Evolutionary conservation across 2,888 invertebrate species (phyloP), one percentile per base, ranked within the genome.

Genomic region (Nemotelus pantherinus): DNA sequence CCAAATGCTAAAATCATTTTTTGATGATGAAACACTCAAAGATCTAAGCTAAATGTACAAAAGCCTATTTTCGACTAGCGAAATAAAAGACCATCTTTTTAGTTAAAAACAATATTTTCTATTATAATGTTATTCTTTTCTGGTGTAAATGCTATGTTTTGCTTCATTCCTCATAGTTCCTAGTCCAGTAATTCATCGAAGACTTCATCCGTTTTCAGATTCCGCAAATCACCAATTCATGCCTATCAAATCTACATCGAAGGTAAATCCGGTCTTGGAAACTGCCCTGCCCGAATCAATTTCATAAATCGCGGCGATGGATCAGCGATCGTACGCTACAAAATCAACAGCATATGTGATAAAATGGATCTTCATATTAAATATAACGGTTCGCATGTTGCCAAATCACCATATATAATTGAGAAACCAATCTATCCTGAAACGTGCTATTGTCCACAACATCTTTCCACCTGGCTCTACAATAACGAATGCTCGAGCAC

Each of bases 251-350:
- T 90, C 1, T 88, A 90, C 80, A 89, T 95, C 55, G 83, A 84
- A 81, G 91, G 90, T 45, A 90, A 91, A 68, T 89, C 86, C 0
- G 88, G 89, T 45, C 86, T 89, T 64, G 89, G 89, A 68, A 87
- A 89, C 58, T 96, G 95, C 83, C 89, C 94, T 65, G 88, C 93
- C 74, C 93, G 93, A 91, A 88, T 90, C 0, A 94, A 96, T 85
- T 89, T 92, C 79, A 89, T 97, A 78, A 93, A 97, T 84, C 89
- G 93, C 78, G 93, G 93, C 83, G 95, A 97, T 90, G 95, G 95
- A 2, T 92, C 92, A 64, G 93, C 92, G 82, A 94, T 96, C 83
- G 89, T 95, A 3, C 90, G 97, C 78, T 97, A 96, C 84, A 94
- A 93, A 85, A 84, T 94, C 43, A 93, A 93, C 84, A 92, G 93